Conservation (phyloP, 2,888 invertebrate genomes). For the Meta bourneti region DNA sequence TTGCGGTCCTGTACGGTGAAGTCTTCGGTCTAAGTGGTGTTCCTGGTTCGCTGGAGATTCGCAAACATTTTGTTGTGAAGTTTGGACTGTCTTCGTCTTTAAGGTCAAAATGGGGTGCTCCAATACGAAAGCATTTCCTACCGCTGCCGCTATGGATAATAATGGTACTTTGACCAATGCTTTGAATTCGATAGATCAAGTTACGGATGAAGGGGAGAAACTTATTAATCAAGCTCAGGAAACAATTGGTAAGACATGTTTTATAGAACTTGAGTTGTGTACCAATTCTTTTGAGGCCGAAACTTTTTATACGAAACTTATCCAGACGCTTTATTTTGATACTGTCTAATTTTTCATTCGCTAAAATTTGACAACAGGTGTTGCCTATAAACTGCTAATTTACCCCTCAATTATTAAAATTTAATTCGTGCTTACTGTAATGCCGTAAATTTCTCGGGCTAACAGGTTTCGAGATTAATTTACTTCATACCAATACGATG, state of each 20-base stretch:
- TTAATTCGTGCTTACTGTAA: no score
- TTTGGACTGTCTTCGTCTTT: background rate
- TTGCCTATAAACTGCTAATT: no score
- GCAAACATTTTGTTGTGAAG: background rate
- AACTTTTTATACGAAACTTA: background rate
- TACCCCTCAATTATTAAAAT: no score
- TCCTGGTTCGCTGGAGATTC: background rate
- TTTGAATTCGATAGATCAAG: constrained; percentile 59
- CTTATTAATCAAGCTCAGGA: constrained; percentile 62
- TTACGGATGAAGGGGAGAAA: constrained; percentile 43
- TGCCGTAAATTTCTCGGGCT: no score
- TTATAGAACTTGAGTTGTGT: background rate
- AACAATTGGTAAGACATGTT: constrained; percentile 49
- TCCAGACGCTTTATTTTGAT: background rate
- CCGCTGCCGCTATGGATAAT: constrained; percentile 25
- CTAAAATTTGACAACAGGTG: no score
- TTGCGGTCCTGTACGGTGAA: background rate
- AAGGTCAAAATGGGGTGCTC: constrained; percentile 54
- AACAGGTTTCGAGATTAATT: no score
- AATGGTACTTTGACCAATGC: constrained; percentile 56
- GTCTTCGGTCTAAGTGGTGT: background rate
- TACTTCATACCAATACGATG: no score
- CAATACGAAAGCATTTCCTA: constrained; percentile 65
- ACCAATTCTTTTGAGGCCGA: background rate
- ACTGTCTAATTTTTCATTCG: no score